Conservation (phyloP, 2,113 vertebrate species). For the Microcebus lehilahytsara region DNA sequence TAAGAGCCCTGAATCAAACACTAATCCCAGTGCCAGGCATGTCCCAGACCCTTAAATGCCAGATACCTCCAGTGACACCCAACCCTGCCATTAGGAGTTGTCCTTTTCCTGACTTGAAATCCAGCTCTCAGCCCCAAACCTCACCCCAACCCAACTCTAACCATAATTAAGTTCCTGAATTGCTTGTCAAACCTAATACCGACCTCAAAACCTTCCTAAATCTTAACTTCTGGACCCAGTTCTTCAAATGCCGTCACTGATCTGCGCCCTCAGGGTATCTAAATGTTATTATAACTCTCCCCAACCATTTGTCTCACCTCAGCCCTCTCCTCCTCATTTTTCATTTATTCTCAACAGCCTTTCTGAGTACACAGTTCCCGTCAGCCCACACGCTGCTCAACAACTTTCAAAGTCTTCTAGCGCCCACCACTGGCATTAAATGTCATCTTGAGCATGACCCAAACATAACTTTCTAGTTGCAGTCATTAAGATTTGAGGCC, state of each 20-base stretch:
- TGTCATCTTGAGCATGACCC: not conserved
- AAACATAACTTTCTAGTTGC: not conserved
- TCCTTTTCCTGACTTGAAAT: not conserved
- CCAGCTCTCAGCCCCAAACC: not conserved
- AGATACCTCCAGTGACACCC: not conserved
- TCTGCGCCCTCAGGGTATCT: not conserved
- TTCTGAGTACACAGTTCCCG: not conserved
- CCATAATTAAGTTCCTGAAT: too few relatives aligned
- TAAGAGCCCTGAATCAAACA: not conserved
- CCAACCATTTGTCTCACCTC: too few relatives aligned
- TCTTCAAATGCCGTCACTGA: not conserved
- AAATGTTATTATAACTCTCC: not conserved
- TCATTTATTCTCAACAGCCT: not conserved
- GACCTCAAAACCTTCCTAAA: not conserved
- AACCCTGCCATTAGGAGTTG: not conserved
- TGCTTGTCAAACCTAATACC: too few relatives aligned
- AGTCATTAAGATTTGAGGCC: not conserved
- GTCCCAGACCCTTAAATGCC: not conserved
- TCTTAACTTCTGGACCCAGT: not conserved
- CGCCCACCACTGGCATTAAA: not conserved
- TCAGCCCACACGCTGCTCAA: not conserved
- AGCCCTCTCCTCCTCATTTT: not conserved
- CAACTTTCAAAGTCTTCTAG: not conserved
- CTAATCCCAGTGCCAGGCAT: not conserved
- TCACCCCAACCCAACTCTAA: not conserved